Evolutionary conservation across 2,113 vertebrate genomes (phyloP), one percentile per base, ranked within the genome.

Genomic region (Pygoscelis adeliae): DNA sequence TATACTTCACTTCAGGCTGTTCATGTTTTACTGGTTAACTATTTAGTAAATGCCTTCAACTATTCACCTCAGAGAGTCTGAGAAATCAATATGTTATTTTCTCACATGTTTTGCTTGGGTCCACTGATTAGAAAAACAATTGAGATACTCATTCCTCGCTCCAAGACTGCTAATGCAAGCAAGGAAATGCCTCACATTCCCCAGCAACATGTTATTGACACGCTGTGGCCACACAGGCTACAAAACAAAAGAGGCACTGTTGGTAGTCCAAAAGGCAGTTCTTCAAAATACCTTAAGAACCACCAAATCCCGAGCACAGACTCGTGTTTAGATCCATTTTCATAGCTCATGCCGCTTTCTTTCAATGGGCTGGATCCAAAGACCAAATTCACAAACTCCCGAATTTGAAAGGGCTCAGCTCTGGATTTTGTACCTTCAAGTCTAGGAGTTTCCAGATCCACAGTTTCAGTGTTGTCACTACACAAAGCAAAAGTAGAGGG

Each of bases 111-210:
- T 81, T 82, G 40, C 76, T 76, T 65, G 56, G 36, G 82, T 44
- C 61, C 76, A 30, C 42, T 85, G 55, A 67, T 63, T 77, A 79
- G 46, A 67, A 65, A 87, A 94, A 95, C 86, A 97, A 96, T 38
- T 40, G 74, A 65, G 67, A 90, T 59, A 95, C 63, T 95, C 79
- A 95, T 83, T 78, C 61, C 34, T 59, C 23, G 13, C 50, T 62
- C 80, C 15, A 4, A 59, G 77, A 70, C 53, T 79, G 67, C 49
- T 77, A 82, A 29, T 19, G 38, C 46, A 85, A 55, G 65, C 32
- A 78, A 95, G 93, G 87, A 96, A 97, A 97, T 89, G 62, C 81
- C 83, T 83, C 36, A 18, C 79, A 89, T 97, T 94, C 89, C 80
- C 70, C 81, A 87, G 70, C 44, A 76, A 84, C 85, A 90, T 7